These are phyloP conservation scores for Ceraclea dissimilis DNA, from an alignment of 2,888 invertebrate species.

Conservation along the genomic window DNA sequence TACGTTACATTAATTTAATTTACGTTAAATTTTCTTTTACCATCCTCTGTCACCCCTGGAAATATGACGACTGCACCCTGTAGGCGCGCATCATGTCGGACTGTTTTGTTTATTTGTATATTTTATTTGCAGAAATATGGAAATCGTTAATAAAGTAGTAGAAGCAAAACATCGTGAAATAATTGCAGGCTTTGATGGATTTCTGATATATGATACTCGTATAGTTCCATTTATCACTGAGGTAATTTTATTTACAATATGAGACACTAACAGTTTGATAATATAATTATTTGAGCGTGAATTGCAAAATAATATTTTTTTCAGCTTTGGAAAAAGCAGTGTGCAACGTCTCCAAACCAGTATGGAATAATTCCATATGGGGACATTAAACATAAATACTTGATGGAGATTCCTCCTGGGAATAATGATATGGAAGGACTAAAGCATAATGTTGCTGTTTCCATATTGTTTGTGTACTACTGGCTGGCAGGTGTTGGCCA, in stretches of 20 bases:
- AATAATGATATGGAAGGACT: conserved; percentile 56
- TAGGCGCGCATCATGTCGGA: too few species aligned
- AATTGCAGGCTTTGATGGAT: conserved; percentile 56
- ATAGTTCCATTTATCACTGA: conserved; percentile 52
- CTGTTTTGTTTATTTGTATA: too few species aligned
- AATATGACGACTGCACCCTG: too few species aligned
- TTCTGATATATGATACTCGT: conserved; percentile 60
- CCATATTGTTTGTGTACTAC: conserved; percentile 59
- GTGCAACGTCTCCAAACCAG: conserved; percentile 44
- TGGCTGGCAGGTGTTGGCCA: conserved; percentile 63
- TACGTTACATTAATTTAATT: too few species aligned
- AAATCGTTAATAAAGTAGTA: conserved; percentile 41
- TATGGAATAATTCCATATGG: conserved; percentile 37
- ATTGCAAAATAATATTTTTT: too few species aligned
- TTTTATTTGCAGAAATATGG: conserved; percentile 35
- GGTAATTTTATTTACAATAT: too few species aligned
- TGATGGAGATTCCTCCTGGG: conserved; percentile 53
- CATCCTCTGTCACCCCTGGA: too few species aligned
- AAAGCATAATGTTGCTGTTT: conserved; percentile 56
- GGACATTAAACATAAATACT: conserved; percentile 40
- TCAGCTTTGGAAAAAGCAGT: conserved; percentile 46
- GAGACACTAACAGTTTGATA: too few species aligned
- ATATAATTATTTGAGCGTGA: too few species aligned
- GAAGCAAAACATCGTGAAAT: conserved; percentile 50
- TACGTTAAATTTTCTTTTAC: too few species aligned